These are phyloP conservation scores for Pollenia angustigena DNA, from an alignment of 2,888 invertebrate species.

Conservation along the genomic window DNA sequence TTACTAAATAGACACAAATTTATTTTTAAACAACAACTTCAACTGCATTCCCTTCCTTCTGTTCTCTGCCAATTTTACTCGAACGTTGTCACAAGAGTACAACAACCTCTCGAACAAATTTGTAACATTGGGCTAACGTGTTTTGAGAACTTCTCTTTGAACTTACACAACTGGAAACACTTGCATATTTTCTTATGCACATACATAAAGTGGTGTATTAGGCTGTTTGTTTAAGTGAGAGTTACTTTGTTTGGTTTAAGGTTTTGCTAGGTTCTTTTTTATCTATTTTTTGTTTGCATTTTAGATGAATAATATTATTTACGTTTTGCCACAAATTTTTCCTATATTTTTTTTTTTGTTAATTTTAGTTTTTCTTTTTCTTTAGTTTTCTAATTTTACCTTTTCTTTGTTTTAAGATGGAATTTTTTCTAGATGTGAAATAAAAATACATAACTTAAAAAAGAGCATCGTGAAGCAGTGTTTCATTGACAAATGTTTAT, in stretches of 20 bases:
- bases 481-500: no score
- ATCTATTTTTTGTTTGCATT: conserved; percentile 5
- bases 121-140: conserved; percentile 19
- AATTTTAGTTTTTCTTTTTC: conserved; percentile 1
- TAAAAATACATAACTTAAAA: neutral
- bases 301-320: conserved; percentile 59
- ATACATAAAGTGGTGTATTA: no score
- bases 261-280: conserved; percentile 10
- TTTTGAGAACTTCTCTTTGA: conserved; percentile 12
- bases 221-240: neutral
- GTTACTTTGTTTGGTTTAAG: conserved; percentile 22
- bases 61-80: neutral
- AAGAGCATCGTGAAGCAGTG: neutral
- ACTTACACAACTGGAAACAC: conserved; percentile 1
- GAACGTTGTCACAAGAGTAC: neutral
- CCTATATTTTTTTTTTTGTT: neutral
- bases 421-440: neutral
- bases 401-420: neutral
- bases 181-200: neutral
- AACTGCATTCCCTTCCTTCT: neutral
- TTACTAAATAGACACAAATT: conserved; percentile 1
- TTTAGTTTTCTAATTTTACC: neutral
- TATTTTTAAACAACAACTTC: neutral
- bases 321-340: conserved; percentile 48
- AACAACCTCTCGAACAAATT: conserved; percentile 44